Evolutionary conservation across 2,113 vertebrate species (phyloP).

Genomic region (Romanogobio albipinnatus): DNA sequence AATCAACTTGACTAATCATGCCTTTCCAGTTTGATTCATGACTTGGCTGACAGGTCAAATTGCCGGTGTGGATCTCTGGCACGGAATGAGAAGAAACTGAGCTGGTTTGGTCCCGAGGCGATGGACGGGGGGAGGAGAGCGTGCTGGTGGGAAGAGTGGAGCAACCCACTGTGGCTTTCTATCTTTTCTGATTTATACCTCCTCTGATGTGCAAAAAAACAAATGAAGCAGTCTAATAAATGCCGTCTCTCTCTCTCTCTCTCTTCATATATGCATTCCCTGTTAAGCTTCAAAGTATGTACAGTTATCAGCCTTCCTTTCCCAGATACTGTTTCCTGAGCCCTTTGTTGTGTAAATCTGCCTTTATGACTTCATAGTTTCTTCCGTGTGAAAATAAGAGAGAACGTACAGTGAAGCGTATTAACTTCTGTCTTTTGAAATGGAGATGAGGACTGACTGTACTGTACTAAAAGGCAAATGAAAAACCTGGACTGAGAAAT

Average conservation of each 20-base stretch:
- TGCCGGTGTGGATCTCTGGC: conserved; percentile 79
- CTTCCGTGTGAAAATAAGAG: neutral
- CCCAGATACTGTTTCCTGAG: neutral
- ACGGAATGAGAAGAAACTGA: conserved; percentile 70
- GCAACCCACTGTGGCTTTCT: conserved; percentile 52
- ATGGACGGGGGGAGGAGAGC: conserved; percentile 37
- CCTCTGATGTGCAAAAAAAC: conserved; percentile 32
- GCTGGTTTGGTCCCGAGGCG: conserved; percentile 55
- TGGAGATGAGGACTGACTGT: neutral
- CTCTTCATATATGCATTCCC: neutral
- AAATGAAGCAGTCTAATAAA: conserved; percentile 24
- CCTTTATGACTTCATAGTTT: neutral
- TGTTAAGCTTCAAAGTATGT: conserved; percentile 13
- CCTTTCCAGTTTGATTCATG: conserved; percentile 79
- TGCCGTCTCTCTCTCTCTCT: neutral
- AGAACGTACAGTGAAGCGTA: neutral
- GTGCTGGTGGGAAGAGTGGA: conserved; percentile 45
- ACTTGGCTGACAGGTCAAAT: conserved; percentile 78
- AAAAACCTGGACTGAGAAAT: neutral
- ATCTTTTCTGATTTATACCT: conserved; percentile 37
- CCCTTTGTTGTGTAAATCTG: neutral
- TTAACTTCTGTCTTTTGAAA: neutral
- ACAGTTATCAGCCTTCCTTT: neutral
- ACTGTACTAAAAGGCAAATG: neutral
- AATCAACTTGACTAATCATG: conserved; percentile 77